Percentiles rank a stretch among this genome's conserved stretches.
Evolutionary conservation across 2,113 vertebrate genomes (phyloP).

Genomic region (Hymenochirus boettgeri): DNA sequence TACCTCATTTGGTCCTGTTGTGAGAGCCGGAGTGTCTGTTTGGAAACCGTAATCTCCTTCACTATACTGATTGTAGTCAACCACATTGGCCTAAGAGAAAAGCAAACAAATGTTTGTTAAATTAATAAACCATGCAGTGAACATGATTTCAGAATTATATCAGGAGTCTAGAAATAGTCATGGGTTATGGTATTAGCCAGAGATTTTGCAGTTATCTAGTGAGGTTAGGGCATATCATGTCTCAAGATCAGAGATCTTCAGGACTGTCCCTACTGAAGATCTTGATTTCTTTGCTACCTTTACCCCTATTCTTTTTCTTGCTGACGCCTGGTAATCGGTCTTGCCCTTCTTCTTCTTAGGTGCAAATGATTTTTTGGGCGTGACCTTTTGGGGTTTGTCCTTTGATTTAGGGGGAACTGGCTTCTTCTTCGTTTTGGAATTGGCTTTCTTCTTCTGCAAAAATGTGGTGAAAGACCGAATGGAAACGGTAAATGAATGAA

Average conservation of each 20-base stretch:
- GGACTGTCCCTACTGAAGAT: conserved; percentile 71
- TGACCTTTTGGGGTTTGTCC: conserved; percentile 77
- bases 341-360: conserved; percentile 83
- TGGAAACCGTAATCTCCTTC: conserved; percentile 82
- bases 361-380: conserved; percentile 75
- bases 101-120: conserved; percentile 3
- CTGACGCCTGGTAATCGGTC: conserved; percentile 73
- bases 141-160: conserved; percentile 41
- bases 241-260: conserved; percentile 91
- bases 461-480: conserved; percentile 67
- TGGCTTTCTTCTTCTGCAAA: conserved; percentile 91
- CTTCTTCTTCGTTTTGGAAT: conserved; percentile 87
- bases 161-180: conserved; percentile 53
- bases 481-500: conserved; percentile 67
- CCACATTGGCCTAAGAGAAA: conserved; percentile 75
- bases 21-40: conserved; percentile 72
- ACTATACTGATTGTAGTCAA: conserved; percentile 78
- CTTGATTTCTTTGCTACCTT: conserved; percentile 83
- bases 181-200: conserved; percentile 65
- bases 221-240: conserved; percentile 48
- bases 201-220: conserved; percentile 61
- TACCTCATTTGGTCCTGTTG: conserved; percentile 84
- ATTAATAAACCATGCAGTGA: background rate
- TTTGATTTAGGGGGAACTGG: conserved; percentile 82
- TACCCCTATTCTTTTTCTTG: conserved; percentile 86